Conservation (phyloP, 2,888 invertebrate genomes). For the Leucoma salicis region DNA sequence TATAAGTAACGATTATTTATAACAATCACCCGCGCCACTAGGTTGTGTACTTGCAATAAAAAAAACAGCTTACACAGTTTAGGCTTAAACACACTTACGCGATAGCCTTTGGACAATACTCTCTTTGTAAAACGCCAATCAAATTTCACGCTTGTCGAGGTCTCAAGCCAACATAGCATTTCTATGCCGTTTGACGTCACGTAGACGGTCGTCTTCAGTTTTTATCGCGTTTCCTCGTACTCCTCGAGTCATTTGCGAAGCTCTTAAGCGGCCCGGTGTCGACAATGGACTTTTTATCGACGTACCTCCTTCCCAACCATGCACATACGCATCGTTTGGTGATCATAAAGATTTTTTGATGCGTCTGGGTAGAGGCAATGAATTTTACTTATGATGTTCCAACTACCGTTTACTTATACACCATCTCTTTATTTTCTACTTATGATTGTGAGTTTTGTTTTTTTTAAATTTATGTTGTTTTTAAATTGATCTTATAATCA, state of each 20-base stretch:
- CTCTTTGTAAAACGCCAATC: slow-evolving; percentile 49
- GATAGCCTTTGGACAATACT: slow-evolving; percentile 36
- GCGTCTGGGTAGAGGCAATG: slow-evolving; percentile 41
- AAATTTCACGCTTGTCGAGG: slow-evolving; percentile 61
- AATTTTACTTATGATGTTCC: slow-evolving; percentile 43
- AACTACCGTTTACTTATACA: slow-evolving; percentile 38
- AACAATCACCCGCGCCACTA: too few species aligned
- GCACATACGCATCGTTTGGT: slow-evolving; percentile 63
- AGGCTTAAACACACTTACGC: too few species aligned
- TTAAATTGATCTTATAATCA: too few species aligned
- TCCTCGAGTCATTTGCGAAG: slow-evolving; percentile 66
- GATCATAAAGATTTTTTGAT: slow-evolving; percentile 59
- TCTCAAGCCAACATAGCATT: slow-evolving; percentile 50
- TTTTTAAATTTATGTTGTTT: too few species aligned
- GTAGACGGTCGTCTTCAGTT: slow-evolving; percentile 55
- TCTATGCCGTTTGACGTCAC: slow-evolving; percentile 47
- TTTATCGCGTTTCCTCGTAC: slow-evolving; percentile 65
- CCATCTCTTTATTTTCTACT: too few species aligned
- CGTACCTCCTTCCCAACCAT: slow-evolving; percentile 57
- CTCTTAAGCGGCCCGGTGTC: slow-evolving; percentile 61
- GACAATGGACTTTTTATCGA: slow-evolving; percentile 73
- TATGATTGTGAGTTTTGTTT: too few species aligned
- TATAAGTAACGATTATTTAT: too few species aligned
- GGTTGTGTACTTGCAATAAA: too few species aligned
- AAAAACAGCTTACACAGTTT: too few species aligned